These are phyloP conservation scores for Neofelis nebulosa DNA, from an alignment of 2,113 vertebrate genomes.

Conservation along the genomic window DNA sequence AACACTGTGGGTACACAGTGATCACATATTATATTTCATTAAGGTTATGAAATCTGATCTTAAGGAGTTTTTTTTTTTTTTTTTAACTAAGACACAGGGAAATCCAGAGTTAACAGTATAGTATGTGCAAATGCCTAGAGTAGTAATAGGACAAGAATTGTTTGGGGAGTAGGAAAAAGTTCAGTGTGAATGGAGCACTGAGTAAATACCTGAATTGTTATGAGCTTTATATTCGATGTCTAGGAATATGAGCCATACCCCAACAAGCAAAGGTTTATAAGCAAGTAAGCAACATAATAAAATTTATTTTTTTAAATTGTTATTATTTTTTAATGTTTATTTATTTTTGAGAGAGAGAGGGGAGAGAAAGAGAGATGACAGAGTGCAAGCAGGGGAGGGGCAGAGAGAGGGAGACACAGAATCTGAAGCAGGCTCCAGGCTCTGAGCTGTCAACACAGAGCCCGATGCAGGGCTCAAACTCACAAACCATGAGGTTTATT, in stretches of 20 bases:
- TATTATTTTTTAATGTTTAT: too few relatives aligned
- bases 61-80: background rate
- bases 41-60: background rate
- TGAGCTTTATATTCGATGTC: background rate
- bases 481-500: too few relatives aligned
- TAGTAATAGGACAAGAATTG: background rate
- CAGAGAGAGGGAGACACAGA: too few relatives aligned
- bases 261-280: background rate
- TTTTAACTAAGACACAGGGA: background rate
- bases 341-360: too few relatives aligned
- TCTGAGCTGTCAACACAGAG: too few relatives aligned
- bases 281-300: background rate
- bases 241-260: background rate
- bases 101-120: background rate
- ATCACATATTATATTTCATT: background rate
- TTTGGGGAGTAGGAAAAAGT: background rate
- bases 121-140: background rate
- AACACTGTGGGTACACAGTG: background rate
- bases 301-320: background rate
- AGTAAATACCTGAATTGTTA: background rate
- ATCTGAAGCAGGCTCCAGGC: too few relatives aligned
- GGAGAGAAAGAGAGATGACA: too few relatives aligned
- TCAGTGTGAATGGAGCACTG: background rate
- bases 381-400: too few relatives aligned
- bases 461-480: too few relatives aligned